Conservation (phyloP, 2,888 invertebrate species). For the Noctua comes region DNA sequence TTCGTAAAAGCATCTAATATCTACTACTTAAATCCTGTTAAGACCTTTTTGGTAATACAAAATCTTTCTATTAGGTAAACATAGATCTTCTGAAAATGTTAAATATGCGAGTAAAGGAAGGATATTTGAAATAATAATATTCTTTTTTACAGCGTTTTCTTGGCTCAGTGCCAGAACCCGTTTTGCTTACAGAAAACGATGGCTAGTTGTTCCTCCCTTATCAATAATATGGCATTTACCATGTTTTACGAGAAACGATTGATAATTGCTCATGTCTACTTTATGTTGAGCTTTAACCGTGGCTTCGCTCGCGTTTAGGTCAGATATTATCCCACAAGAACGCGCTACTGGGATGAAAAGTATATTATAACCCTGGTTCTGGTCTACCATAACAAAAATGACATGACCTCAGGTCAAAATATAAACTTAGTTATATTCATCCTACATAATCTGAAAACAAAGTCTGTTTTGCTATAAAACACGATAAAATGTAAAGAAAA, state of each 20-base stretch:
- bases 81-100: constrained; percentile 6
- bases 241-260: constrained; percentile 24
- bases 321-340: not conserved
- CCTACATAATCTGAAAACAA: not conserved
- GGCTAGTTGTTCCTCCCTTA: constrained; percentile 6
- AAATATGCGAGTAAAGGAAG: too few species aligned
- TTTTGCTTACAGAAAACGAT: constrained; percentile 32
- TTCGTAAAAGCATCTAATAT: not conserved
- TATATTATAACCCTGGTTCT: not conserved
- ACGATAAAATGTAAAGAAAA: not conserved
- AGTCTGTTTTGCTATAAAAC: not conserved
- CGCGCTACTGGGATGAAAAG: not conserved
- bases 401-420: not conserved
- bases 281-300: not conserved
- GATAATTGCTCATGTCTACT: constrained; percentile 21
- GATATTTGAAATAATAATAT: constrained; percentile 12
- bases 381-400: not conserved
- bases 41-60: constrained; percentile 1
- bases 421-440: not conserved
- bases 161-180: constrained; percentile 40
- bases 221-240: constrained; percentile 35
- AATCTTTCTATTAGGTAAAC: not conserved
- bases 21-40: constrained; percentile 1
- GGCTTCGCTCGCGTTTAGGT: too few species aligned
- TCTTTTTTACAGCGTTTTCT: not conserved